Percentiles rank a stretch among this genome's conserved stretches.
phyloP scores from a whole-genome alignment of 2,113 vertebrate genomes.

The Mobula birostris region DNA sequence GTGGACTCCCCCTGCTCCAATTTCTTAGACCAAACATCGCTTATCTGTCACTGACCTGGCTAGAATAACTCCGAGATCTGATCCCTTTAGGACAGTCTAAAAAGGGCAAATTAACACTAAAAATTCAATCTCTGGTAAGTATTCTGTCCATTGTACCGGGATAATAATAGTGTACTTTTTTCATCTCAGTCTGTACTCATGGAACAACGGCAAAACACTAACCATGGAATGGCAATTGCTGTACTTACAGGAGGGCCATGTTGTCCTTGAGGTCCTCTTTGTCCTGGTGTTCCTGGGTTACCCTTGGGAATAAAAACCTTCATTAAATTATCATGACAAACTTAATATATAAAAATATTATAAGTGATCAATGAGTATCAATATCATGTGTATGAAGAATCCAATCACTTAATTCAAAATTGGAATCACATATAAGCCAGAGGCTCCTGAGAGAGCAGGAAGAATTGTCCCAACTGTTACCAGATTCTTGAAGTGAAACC shows the following conservation, averaged over 20 bases:
- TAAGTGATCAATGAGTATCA: neutral
- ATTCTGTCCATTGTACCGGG: neutral
- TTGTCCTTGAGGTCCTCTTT: slow-evolving; percentile 53
- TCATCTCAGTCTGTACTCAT: neutral
- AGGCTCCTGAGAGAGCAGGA: neutral
- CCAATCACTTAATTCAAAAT: neutral
- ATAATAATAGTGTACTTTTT: neutral
- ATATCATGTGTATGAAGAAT: neutral
- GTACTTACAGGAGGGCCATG: slow-evolving; percentile 58
- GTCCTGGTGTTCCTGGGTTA: slow-evolving; percentile 52
- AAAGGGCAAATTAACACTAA: neutral
- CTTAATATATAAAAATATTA: too few relatives aligned
- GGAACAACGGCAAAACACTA: neutral
- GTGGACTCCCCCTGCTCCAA: too few relatives aligned
- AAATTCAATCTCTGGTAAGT: neutral
- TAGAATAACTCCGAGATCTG: neutral
- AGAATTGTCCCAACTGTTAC: neutral
- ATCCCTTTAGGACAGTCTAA: neutral
- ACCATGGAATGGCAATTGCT: neutral
- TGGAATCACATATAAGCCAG: neutral
- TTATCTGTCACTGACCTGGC: neutral
- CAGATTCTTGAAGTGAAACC: neutral
- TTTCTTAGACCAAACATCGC: neutral
- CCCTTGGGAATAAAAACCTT: slow-evolving; percentile 49
- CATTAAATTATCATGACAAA: neutral